Conservation (phyloP, 35 echinoderm and acorn worm species). For the Amphiura filiformis region DNA sequence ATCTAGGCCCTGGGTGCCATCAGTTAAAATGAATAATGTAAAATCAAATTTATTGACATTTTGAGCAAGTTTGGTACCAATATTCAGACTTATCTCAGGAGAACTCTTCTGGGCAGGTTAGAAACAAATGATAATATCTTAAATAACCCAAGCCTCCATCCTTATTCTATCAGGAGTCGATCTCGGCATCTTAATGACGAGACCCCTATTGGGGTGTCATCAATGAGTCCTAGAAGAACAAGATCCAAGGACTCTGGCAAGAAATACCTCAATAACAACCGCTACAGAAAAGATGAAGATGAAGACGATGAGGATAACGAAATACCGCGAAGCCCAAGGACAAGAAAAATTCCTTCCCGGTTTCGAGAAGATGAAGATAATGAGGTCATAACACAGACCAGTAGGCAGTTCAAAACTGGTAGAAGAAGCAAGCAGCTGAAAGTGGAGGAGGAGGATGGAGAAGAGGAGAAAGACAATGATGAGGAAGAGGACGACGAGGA, state of each 20-base stretch:
- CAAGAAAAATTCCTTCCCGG: no score
- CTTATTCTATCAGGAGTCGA: not conserved
- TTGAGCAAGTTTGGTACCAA: not conserved
- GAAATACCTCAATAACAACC: not conserved
- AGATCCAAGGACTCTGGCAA: not conserved
- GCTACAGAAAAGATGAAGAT: not conserved
- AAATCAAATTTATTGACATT: not conserved
- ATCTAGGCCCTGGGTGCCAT: no score
- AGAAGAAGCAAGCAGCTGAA: not conserved
- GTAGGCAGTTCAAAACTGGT: not conserved
- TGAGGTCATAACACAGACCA: constrained; percentile 2
- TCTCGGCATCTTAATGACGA: not conserved
- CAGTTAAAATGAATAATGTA: no score
- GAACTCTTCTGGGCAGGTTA: not conserved
- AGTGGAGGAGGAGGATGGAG: not conserved
- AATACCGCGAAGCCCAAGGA: not conserved
- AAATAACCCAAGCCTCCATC: not conserved
- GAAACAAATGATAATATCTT: no score
- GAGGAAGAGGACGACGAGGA: not conserved
- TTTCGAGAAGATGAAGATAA: not conserved
- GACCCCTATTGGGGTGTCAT: not conserved
- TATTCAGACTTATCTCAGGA: not conserved
- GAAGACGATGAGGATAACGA: not conserved
- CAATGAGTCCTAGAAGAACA: not conserved
- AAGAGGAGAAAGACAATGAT: not conserved